Evolutionary conservation across 2,797 vertebrate species (phyloP), one percentile per base, ranked within the genome.

Genomic region (Ceyx erithaca): DNA sequence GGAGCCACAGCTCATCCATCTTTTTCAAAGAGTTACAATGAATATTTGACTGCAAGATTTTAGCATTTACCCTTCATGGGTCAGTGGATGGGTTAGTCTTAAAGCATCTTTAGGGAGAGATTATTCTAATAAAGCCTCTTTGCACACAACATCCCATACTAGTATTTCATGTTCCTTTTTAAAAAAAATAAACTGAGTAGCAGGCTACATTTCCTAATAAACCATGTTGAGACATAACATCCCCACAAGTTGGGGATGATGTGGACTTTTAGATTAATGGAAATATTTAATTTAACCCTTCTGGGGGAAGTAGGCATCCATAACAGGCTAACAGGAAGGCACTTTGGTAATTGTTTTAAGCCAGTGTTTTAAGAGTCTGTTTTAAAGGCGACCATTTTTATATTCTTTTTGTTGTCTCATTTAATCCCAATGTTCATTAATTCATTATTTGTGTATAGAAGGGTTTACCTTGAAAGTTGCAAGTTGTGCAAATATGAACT

Each of bases 51-150:
- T 95, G 62, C 77, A 95, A 81, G 89, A 97, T 95, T 96, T 97
- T 96, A 98, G 96, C 95, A 94, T 97, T 97, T 97, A 97, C 95
- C 97, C 97, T 98, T 98, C 96, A 97, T 96, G 97, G 97, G 96
- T 97, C 97, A 97, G 77, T 94, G 91, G 57, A 90, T 93, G 92
- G 93, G 97, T 97, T 96, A 97, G 96, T 92, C 76, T 97, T 97
- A 96, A 97, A 97, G 95, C 86, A 97, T 97, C 92, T 97, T 97
- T 96, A 96, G 94, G 94, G 95, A 92, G 90, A 96, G 95, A 97
- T 97, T 97, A 97, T 97, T 97, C 93, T 97, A 97, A 97, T 92
- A 96, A 92, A 97, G 87, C 70, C 81, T 95, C 73, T 97, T 95
- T 96, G 75, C 86, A 85, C 95, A 70, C 68, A 85, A 75, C 58